These are phyloP conservation scores for Dipodomys stephensi DNA, from an alignment of 2,113 vertebrate species.

Conservation along the genomic window DNA sequence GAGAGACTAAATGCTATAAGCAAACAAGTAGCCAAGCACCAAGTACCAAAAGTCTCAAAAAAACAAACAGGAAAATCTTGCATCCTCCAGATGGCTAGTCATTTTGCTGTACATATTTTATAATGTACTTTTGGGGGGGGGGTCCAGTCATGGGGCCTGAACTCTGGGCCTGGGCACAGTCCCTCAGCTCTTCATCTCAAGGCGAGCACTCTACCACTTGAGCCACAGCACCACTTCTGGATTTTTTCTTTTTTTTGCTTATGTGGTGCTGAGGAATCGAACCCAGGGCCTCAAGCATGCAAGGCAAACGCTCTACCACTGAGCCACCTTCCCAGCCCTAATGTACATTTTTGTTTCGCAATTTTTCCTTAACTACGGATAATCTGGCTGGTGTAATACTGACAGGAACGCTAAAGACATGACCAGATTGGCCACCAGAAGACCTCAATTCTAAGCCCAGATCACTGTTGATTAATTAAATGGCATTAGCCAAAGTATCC, in stretches of 20 bases:
- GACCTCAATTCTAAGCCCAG: background rate
- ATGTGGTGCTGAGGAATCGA: too few relatives aligned
- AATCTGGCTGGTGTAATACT: background rate
- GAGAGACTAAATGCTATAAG: background rate
- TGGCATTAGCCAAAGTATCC: background rate
- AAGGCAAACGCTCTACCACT: too few relatives aligned
- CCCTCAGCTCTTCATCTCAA: too few relatives aligned
- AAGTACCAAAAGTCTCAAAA: background rate
- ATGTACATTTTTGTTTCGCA: background rate
- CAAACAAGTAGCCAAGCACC: background rate
- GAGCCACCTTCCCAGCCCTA: too few relatives aligned
- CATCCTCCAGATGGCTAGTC: background rate
- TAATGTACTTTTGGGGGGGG: background rate
- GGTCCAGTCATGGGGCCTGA: too few relatives aligned
- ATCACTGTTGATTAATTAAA: background rate
- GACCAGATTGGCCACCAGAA: background rate
- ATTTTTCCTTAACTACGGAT: background rate
- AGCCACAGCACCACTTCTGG: too few relatives aligned
- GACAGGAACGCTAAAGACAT: slow-evolving; percentile 13
- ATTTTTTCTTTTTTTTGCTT: too few relatives aligned
- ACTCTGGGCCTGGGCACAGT: too few relatives aligned
- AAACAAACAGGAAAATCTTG: background rate
- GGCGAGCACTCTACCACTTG: too few relatives aligned
- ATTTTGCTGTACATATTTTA: background rate
- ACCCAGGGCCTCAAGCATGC: too few relatives aligned